These are phyloP conservation scores for Trematomus bernacchii DNA, from an alignment of 2,797 vertebrate species.

Conservation along the genomic window DNA sequence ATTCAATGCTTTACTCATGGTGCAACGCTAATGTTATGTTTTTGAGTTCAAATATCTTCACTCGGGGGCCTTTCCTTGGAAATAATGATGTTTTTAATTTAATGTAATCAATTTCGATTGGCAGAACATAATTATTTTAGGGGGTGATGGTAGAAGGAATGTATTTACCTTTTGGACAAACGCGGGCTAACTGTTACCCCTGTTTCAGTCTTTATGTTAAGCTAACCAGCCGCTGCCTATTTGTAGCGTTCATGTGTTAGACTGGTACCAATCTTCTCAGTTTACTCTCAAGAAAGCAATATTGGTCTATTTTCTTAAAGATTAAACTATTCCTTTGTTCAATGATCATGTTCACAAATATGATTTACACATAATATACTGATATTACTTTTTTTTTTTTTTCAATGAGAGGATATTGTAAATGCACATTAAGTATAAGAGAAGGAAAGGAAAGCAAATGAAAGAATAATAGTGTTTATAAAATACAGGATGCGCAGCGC, in stretches of 20 bases:
- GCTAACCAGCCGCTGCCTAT: neutral
- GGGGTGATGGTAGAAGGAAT: too few relatives aligned
- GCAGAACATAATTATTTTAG: too few relatives aligned
- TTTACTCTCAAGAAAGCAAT: neutral
- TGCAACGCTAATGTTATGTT: too few relatives aligned
- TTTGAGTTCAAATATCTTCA: too few relatives aligned
- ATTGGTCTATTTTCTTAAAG: neutral
- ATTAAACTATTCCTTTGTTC: neutral
- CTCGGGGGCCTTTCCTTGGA: too few relatives aligned
- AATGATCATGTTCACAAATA: neutral
- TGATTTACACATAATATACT: neutral
- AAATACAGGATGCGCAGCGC: neutral
- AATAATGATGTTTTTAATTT: too few relatives aligned
- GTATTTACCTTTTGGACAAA: too few relatives aligned
- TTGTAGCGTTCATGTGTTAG: neutral
- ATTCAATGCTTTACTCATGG: too few relatives aligned
- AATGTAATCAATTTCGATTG: too few relatives aligned
- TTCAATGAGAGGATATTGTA: neutral
- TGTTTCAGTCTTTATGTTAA: neutral
- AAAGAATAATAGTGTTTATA: neutral
- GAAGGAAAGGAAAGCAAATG: neutral
- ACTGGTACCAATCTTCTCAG: neutral
- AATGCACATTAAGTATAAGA: neutral
- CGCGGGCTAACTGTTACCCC: too few relatives aligned
- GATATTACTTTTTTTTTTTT: neutral